phyloP scores from a whole-genome alignment of 2,888 invertebrate species.

The Ceramica pisi region DNA sequence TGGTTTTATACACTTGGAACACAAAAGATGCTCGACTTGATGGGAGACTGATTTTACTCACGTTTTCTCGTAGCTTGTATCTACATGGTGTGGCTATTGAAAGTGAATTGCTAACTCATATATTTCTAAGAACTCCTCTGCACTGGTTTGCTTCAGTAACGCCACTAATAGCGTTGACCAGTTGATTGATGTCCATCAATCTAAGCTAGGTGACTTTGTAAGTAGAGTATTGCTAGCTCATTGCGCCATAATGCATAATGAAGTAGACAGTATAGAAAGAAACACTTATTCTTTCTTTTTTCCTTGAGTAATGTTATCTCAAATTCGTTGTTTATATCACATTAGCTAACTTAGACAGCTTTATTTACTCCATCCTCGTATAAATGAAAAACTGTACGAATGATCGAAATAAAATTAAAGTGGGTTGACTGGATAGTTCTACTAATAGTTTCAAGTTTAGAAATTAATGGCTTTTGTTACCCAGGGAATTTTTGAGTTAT shows the following conservation, averaged over 20 bases:
- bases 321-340: constrained; percentile 4
- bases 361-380: neutral
- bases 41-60: constrained; percentile 65
- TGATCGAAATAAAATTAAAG: neutral
- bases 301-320: neutral
- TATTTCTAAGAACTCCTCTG: constrained; percentile 22
- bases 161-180: constrained; percentile 5
- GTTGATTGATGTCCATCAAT: constrained; percentile 1
- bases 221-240: neutral
- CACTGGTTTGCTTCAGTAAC: constrained; percentile 12
- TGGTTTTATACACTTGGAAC: constrained; percentile 45
- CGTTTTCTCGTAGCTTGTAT: constrained; percentile 64
- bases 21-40: constrained; percentile 60
- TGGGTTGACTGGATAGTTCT: neutral
- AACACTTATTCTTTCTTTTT: constrained; percentile 11
- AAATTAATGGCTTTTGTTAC: too few species aligned
- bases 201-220: constrained; percentile 1
- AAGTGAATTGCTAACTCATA: constrained; percentile 65
- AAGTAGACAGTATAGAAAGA: neutral
- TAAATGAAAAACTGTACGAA: neutral
- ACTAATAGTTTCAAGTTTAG: too few species aligned
- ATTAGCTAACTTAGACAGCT: neutral
- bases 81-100: constrained; percentile 56
- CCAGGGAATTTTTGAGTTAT: too few species aligned
- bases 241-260: constrained; percentile 16